Percentiles rank a stretch among this genome's conserved stretches.
Conservation (phyloP, 2,888 invertebrate species). For the Sialis fuliginosa region DNA sequence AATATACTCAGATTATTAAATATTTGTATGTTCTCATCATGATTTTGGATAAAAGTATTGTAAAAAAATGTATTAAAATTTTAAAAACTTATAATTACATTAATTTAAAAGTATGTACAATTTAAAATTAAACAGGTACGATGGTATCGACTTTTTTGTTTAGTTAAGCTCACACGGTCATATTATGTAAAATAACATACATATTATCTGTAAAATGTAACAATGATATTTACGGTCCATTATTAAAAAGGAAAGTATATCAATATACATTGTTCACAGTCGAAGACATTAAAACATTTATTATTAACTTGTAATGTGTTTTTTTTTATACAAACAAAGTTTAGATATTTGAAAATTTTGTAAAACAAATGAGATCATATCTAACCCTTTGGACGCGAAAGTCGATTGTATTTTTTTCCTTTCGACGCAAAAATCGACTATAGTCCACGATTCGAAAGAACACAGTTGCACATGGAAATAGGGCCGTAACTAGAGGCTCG, state of each 20-base stretch:
- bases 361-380: too few relatives aligned
- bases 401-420: too few relatives aligned
- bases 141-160: conserved; percentile 1
- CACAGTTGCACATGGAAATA: too few relatives aligned
- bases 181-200: too few relatives aligned
- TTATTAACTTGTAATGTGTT: neutral
- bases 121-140: conserved; percentile 5
- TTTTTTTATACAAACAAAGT: neutral
- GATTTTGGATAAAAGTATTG: neutral
- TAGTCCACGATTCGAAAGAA: too few relatives aligned
- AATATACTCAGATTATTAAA: conserved; percentile 1
- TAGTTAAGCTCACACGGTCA: conserved; percentile 1
- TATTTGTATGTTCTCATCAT: neutral
- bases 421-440: too few relatives aligned
- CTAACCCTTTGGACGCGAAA: too few relatives aligned
- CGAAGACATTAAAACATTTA: neutral
- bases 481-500: too few relatives aligned
- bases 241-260: neutral
- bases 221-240: neutral
- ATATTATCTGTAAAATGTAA: neutral
- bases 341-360: neutral
- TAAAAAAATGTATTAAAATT: conserved; percentile 1
- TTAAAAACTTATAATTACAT: conserved; percentile 4
- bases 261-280: neutral
- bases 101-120: conserved; percentile 4